Base-by-base conservation (phyloP, 2,113 vertebrate species). In the Scartelaos histophorus region DNA sequence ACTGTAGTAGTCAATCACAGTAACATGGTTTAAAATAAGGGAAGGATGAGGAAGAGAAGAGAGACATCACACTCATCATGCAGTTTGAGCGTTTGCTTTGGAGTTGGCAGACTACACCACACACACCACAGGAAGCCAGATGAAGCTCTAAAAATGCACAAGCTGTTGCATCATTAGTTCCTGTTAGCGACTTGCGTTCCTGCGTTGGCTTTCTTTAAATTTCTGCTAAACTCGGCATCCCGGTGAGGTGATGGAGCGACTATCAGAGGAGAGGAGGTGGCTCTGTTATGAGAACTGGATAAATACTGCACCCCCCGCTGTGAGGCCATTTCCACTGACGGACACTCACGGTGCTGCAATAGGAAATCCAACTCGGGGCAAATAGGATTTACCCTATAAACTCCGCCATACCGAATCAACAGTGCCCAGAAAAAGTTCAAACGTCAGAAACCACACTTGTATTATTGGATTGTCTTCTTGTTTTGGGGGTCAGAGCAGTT, bases 151-250 rank as follows among this genome's bases (percentile, higher is more conserved):
- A 34, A 67, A 77, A 76, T 79, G 73, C 67, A 21, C 70, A 75
- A 61, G 62, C 81, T 67, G 69, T 81, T 81, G 69, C 77, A 79
- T 84, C 82, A 87, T 79, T 67, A 74, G 49, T 75, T 74, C n/a
- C 62, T 66, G 71, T 80, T 69, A 67, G 69, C 70, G n/a, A 66
- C 67, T 7, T 72, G 69, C 21, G 66, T 73, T 70, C 53, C 56
- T 75, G 66, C 69, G 58, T 78, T 74, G 1, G 19, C 56, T 72
- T 78, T 68, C 66, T 73, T 72, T 65, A 73, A 74, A 69, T 76
- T 66, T 64, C 13, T 11, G 2, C 53, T 75, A 38, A 78, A 54
- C 10, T 53, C n/a, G 64, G 75, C 21, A 7, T 67, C 29, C 25
- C 47, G 10, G 34, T 64, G 47, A 53, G 53, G 46, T 46, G 47